phyloP scores from a whole-genome alignment of 2,113 vertebrate species.

The Chaetodon auriga region DNA sequence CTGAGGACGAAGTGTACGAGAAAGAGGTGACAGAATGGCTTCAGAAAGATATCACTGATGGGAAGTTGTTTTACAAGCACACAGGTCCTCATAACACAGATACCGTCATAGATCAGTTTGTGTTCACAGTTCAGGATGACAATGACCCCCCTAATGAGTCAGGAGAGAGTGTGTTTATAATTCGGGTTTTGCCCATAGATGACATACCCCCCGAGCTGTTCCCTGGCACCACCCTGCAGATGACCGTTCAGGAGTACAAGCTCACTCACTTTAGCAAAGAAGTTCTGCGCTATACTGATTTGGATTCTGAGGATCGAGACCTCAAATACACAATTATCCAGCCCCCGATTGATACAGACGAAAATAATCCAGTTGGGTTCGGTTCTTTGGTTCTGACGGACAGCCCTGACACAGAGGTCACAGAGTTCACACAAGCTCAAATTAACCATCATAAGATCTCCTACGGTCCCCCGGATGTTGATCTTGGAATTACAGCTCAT shows the following conservation, averaged over 20 bases:
- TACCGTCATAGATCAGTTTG: constrained; percentile 88
- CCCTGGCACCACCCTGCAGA: constrained; percentile 88
- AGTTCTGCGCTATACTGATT: constrained; percentile 91
- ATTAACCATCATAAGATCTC: constrained; percentile 96
- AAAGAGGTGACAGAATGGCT: constrained; percentile 91
- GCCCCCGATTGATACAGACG: constrained; percentile 90
- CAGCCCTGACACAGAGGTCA: constrained; percentile 85
- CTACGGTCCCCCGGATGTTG: constrained; percentile 89
- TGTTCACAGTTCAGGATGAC: constrained; percentile 93
- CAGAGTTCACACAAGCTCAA: constrained; percentile 95
- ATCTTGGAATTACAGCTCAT: constrained; percentile 92
- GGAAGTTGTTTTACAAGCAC: constrained; percentile 91
- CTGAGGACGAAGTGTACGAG: constrained; percentile 89
- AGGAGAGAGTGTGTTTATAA: constrained; percentile 85
- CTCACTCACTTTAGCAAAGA: constrained; percentile 90
- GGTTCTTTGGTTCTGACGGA: constrained; percentile 92
- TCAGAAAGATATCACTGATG: constrained; percentile 92
- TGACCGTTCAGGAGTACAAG: constrained; percentile 92
- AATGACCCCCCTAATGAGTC: constrained; percentile 95
- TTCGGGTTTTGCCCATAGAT: constrained; percentile 90
- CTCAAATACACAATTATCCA: constrained; percentile 90
- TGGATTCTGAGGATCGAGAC: constrained; percentile 93
- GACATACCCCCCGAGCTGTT: constrained; percentile 90
- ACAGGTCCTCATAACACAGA: constrained; percentile 89
- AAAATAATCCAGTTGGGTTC: constrained; percentile 86